A percentile compares a stretch with the other conserved stretches of the same genome.
These are phyloP conservation scores for Agrenia bidenticulata DNA, from an alignment of 2,888 invertebrate genomes.

Conservation along the genomic window DNA sequence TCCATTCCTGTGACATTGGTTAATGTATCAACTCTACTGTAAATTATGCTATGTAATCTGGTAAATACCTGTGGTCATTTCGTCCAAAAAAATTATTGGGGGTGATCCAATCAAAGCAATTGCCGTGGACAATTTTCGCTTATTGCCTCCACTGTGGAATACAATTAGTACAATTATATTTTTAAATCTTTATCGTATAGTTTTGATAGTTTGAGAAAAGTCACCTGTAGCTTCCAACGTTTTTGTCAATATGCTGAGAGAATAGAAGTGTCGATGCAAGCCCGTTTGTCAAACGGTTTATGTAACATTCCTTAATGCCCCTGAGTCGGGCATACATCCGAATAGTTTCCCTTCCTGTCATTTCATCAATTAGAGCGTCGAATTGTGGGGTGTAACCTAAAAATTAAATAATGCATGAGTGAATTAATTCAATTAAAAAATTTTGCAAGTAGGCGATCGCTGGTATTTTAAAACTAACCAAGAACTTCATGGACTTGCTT, in stretches of 20 bases:
- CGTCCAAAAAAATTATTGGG: constrained; percentile 69
- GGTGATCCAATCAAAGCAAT: constrained; percentile 70
- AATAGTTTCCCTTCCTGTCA: constrained; percentile 21
- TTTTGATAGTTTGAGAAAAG: no score
- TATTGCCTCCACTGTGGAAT: constrained; percentile 73
- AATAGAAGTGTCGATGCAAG: constrained; percentile 28
- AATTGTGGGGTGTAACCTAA: constrained; percentile 68
- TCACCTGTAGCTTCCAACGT: constrained; percentile 34
- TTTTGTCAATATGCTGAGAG: constrained; percentile 35
- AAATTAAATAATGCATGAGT: constrained; percentile 20
- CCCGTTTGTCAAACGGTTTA: constrained; percentile 26
- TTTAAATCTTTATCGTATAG: neutral
- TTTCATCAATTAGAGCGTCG: constrained; percentile 8
- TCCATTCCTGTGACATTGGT: constrained; percentile 71
- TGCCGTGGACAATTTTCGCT: constrained; percentile 71
- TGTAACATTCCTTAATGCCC: constrained; percentile 32
- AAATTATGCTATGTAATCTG: no score
- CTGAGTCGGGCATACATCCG: constrained; percentile 30
- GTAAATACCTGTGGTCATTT: constrained; percentile 61
- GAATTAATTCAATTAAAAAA: neutral
- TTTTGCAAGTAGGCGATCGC: neutral
- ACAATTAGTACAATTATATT: no score
- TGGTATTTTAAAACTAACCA: constrained; percentile 4
- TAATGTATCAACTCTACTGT: no score
- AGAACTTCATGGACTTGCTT: constrained; percentile 52